A percentile compares a stretch with the other conserved stretches of the same genome.
Evolutionary conservation across 2,113 vertebrate species (phyloP).

Genomic region (Motacilla tschutschensis): DNA sequence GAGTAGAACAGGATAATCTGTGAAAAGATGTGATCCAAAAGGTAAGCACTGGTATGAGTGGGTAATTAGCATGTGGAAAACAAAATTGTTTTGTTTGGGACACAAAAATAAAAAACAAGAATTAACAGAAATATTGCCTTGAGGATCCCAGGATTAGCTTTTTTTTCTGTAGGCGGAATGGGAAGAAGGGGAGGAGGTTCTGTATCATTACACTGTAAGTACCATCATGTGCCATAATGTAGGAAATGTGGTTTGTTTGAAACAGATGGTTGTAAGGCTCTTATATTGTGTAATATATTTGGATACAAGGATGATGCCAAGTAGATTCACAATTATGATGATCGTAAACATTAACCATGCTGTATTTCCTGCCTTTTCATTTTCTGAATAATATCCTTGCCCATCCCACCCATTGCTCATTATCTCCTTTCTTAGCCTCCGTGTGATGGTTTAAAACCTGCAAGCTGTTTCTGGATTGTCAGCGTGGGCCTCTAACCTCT

Average conservation of each 20-base stretch:
- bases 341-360: neutral
- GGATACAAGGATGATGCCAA: slow-evolving; percentile 14
- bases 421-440: neutral
- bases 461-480: neutral
- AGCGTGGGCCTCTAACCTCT: slow-evolving; percentile 15
- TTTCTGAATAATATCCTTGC: slow-evolving; percentile 8
- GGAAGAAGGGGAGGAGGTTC: neutral
- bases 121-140: neutral
- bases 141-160: neutral
- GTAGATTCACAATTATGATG: slow-evolving; percentile 25
- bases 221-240: neutral
- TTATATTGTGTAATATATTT: slow-evolving; percentile 14
- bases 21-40: neutral
- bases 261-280: slow-evolving; percentile 33
- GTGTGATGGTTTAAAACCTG: neutral
- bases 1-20: neutral
- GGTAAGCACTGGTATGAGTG: neutral
- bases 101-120: neutral
- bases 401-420: slow-evolving; percentile 8
- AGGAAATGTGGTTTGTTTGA: neutral
- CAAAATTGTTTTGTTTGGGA: neutral
- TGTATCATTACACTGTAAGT: neutral
- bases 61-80: neutral
- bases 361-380: slow-evolving; percentile 20
- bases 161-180: neutral